Evolutionary conservation across 2,888 invertebrate genomes (phyloP), one percentile per base, ranked within the genome.

Genomic region (Drosophila mulleri): DNA sequence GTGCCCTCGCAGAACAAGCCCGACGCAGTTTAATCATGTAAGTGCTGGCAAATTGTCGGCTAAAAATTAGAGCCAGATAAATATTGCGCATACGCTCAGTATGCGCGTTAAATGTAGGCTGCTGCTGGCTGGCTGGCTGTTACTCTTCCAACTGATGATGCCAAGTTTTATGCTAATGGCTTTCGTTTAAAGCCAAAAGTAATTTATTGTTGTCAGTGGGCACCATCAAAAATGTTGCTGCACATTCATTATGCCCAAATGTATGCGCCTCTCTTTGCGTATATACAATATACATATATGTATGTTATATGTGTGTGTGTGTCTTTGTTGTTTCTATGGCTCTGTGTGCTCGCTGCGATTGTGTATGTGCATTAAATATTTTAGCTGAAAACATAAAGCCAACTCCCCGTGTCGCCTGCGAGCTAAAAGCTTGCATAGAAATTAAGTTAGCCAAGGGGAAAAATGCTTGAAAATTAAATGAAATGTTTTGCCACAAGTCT

Each of bases 131-230:
- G n/a, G n/a, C n/a, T 48, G 69, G 52, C 52, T 67, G 64, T 23
- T 23, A 41, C 52, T 66, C 37, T 59, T 72, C 54, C 59, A 62
- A 26, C 75, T 82, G 81, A 67, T 83, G 85, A 80, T 88, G 82
- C 86, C 90, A 83, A 87, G 89, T 90, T 87, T 90, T 90, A 89
- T 90, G 86, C 90, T 90, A 87, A 87, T 87, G 86, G 86, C 84
- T 87, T 87, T 87, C 90, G 89, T 79, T 87, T 87, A 90, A 87
- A 90, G 86, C 90, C 86, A 87, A 89, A 89, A 87, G 86, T 87
- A 87, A 87, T 87, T 87, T 87, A 87, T 87, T 90, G 90, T 87
- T 89, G 90, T 90, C 90, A 88, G 85, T 89, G 86, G 79, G 86
- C 90, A 88, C 82, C 90, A 86, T 86, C 86, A 86, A 86, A 89